phyloP scores from a whole-genome alignment of 2,113 vertebrate species.

The Gallinago jamesoni region DNA sequence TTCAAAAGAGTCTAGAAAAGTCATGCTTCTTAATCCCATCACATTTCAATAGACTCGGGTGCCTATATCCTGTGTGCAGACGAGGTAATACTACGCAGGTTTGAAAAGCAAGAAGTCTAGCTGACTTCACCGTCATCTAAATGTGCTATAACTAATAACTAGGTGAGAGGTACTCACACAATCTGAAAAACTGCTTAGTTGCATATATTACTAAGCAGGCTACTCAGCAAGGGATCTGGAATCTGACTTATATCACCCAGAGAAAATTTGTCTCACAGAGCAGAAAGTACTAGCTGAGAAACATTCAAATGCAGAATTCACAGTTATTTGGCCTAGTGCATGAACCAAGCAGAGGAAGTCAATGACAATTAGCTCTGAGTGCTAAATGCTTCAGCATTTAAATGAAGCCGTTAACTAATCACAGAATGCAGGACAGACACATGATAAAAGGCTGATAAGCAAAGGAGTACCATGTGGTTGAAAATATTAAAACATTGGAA shows the following conservation, averaged over 20 bases:
- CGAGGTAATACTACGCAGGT: not conserved
- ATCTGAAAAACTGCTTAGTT: slow-evolving; percentile 4
- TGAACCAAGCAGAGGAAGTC: not conserved
- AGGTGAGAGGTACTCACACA: not conserved
- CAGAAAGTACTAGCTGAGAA: not conserved
- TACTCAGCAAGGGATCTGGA: not conserved
- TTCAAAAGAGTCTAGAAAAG: slow-evolving; percentile 6
- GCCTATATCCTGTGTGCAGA: not conserved
- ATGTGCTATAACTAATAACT: not conserved
- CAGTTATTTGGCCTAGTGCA: not conserved
- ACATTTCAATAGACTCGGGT: slow-evolving; percentile 8
- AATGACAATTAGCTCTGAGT: not conserved
- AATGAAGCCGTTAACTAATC: not conserved
- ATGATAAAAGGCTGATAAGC: not conserved
- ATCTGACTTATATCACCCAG: not conserved
- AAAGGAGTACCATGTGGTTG: not conserved
- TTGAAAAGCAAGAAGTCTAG: slow-evolving; percentile 7
- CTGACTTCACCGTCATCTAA: not conserved
- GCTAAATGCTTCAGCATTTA: not conserved
- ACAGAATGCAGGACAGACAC: not conserved
- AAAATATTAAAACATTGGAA: not conserved
- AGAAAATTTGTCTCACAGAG: not conserved
- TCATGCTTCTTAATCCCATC: slow-evolving; percentile 12
- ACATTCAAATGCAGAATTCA: not conserved
- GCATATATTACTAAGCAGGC: not conserved